Conservation (phyloP, 92 coral and sea anemone species). For the Parazoanthus atlanticus region DNA sequence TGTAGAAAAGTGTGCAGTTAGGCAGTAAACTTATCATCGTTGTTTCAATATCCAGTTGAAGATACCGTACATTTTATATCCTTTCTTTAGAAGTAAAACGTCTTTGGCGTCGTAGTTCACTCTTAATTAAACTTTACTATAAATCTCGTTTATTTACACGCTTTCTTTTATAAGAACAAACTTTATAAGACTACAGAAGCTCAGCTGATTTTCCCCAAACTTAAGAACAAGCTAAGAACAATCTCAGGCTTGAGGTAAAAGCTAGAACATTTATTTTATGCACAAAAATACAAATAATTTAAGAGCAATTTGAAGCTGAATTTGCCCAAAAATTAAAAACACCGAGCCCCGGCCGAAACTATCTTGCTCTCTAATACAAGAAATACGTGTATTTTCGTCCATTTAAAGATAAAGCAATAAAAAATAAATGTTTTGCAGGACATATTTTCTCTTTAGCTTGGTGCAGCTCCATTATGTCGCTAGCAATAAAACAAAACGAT, state of each 20-base stretch:
- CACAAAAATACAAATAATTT: no score
- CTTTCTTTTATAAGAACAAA: no score
- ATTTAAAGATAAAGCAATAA: neutral
- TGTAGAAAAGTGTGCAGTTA: neutral
- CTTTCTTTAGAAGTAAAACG: neutral
- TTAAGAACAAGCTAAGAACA: no score
- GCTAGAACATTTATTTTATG: no score
- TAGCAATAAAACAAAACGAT: constrained; percentile 10
- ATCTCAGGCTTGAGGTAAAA: no score
- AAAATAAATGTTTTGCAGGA: neutral
- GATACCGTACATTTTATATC: neutral
- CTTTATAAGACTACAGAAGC: no score
- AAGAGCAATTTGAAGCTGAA: no score
- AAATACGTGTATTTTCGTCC: neutral
- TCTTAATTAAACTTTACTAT: no score
- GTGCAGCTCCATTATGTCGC: constrained; percentile 5
- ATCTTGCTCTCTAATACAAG: no score
- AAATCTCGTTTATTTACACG: neutral
- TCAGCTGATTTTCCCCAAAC: no score
- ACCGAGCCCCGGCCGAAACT: neutral
- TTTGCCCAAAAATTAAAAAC: no score
- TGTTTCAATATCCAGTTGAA: neutral
- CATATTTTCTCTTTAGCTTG: neutral
- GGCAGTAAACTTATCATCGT: neutral
- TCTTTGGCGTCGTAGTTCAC: neutral